Conservation (phyloP, 2,113 vertebrate genomes). For the Gyps fulvus region DNA sequence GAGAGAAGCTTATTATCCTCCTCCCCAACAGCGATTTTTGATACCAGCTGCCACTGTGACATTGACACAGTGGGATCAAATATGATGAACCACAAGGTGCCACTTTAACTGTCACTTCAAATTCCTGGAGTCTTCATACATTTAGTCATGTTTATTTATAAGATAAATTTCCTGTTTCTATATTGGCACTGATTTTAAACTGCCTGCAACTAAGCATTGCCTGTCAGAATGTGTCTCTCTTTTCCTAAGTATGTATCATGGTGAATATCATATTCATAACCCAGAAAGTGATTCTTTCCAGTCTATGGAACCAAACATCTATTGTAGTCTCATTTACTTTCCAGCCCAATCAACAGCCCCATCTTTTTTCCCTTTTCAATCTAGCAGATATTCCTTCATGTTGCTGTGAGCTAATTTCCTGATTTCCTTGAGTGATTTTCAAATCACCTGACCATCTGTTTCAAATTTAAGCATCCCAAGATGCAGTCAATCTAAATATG, state of each 20-base stretch:
- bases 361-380: neutral
- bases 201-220: conserved; percentile 21
- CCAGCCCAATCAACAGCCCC: neutral
- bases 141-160: conserved; percentile 69
- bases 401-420: neutral
- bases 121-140: conserved; percentile 53
- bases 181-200: conserved; percentile 54
- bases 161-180: conserved; percentile 52
- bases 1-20: conserved; percentile 36
- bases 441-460: conserved; percentile 63
- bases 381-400: neutral
- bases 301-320: neutral
- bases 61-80: conserved; percentile 59
- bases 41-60: conserved; percentile 48
- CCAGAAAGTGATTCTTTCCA: neutral
- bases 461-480: conserved; percentile 16
- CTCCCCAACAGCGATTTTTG: conserved; percentile 4
- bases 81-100: conserved; percentile 58
- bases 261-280: conserved; percentile 30
- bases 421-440: conserved; percentile 40
- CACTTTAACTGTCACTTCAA: conserved; percentile 60
- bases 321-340: conserved; percentile 24
- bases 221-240: conserved; percentile 36
- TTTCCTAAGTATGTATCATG: neutral
- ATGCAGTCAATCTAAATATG: neutral